Evolutionary conservation across 2,888 invertebrate genomes (phyloP), one percentile per base, ranked within the genome.

Genomic region (Sisyra nigra): DNA sequence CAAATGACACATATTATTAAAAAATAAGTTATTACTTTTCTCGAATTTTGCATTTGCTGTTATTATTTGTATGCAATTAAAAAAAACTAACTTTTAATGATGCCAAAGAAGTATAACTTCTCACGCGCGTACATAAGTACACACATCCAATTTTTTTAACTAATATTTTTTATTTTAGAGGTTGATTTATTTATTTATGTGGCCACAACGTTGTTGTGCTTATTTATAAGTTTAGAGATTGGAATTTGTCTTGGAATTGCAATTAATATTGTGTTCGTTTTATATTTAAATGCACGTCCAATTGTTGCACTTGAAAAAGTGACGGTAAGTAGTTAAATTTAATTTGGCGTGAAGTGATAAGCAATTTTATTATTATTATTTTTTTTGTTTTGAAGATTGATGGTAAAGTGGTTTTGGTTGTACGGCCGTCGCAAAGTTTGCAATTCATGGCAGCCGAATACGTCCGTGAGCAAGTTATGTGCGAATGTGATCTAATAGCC

Each of bases 381-480:
- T n/a, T n/a, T n/a, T n/a, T n/a, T 36, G 8, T 24, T 42, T 11
- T 3, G 30, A 11, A 58, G 58, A 53, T 67, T 18, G 57, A 59
- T 17, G 61, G 61, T 9, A 54, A 56, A 10, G 61, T 63, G 46
- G 57, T 71, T 7, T 65, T 74, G 52, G 56, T 80, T 50, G 75
- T 81, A 35, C 71, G 69, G 45, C 77, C 85, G 41, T 76, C 77
- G 56, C 76, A 80, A 51, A 75, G 76, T 53, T 66, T 88, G 41
- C 68, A 76, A 44, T 88, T 84, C 64, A 81, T 87, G n/a, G 79
- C 85, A 3, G 82, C 85, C 1, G 86, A 86, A 63, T 78, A 73
- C 63, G 67, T 88, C 52, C 61, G 72, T 38, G 63, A 67, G 46
- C 53, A 53, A 13, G 57, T 72, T 41, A 59, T 70, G 45, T 55